Base-by-base conservation (phyloP, 1,140 invertebrate species). In the Musca domestica region DNA sequence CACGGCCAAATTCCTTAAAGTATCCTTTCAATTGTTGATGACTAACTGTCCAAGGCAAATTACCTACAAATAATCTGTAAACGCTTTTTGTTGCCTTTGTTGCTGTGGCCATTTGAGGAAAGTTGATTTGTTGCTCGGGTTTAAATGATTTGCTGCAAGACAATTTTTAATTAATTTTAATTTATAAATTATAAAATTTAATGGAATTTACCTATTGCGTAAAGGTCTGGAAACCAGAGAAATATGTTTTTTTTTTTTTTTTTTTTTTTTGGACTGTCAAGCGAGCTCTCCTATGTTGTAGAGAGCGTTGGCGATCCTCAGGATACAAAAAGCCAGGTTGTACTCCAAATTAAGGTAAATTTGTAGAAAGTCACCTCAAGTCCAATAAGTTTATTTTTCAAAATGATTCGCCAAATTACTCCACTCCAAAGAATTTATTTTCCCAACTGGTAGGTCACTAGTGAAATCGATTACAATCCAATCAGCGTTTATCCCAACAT, bases 1-100 rank as follows among this genome's bases (percentile, higher is more conserved):
- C 85, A 22, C 86, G 83, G 3, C 92, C 92, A 83, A 91, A 95
- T 72, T 89, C 85, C 41, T 88, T 87, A 73, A 94, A 94, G 74
- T 94, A 92, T 52, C 88, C 83, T 67, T 87, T 85, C n/a, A 95
- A 78, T 73, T 94, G 90, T 19, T 83, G 81, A 64, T 87, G 84
- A 63, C 88, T 68, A 3, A 92, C 85, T 15, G 91, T 93, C 92
- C 92, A 94, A 5, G 91, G 88, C 61, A 95, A 70, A 76, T 93
- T 92, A 68, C 85, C 86, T 67, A 93, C 85, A 81, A 88, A 91
- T 56, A 93, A 81, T 83, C 86, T 89, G 68, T 86, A 85, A 49
- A 82, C 73, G 47, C 73, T 72, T 77, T 73, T 71, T 65, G 74
- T 73, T 25, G 84, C 82, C 80, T 86, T 83, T 71, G 80, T 83